A percentile compares a stretch with the other conserved stretches of the same genome.
Conservation (phyloP, 1,140 invertebrate genomes). For the Ceratina calcarata region DNA sequence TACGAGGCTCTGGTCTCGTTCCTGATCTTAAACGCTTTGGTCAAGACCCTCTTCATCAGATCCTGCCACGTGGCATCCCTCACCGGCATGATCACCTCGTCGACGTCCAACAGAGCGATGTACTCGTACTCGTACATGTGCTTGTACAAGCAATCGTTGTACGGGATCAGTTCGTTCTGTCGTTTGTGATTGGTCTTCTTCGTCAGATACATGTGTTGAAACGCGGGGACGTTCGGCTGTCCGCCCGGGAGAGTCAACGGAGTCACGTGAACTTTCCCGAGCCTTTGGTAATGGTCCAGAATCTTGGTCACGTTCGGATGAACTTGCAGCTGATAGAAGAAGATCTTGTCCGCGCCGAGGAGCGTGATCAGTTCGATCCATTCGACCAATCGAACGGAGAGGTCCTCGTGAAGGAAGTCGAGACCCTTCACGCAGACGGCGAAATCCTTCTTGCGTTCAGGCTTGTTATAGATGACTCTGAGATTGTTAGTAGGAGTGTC, state of each 20-base stretch:
- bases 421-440: slow-evolving; percentile 97
- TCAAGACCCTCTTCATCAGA: slow-evolving; percentile 88
- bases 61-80: slow-evolving; percentile 88
- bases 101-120: slow-evolving; percentile 94
- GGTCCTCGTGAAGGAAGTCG: slow-evolving; percentile 94
- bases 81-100: slow-evolving; percentile 97
- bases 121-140: slow-evolving; percentile 95
- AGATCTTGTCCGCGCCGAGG: slow-evolving; percentile 95
- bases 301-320: slow-evolving; percentile 96
- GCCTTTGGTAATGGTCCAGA: slow-evolving; percentile 88
- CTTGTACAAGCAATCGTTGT: slow-evolving; percentile 97
- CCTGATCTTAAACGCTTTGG: slow-evolving; percentile 85
- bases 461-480: slow-evolving; percentile 90
- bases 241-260: slow-evolving; percentile 94
- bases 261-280: slow-evolving; percentile 90
- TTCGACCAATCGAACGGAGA: slow-evolving; percentile 94
- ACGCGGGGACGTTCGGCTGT: slow-evolving; percentile 92
- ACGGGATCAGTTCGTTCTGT: slow-evolving; percentile 97
- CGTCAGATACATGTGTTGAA: slow-evolving; percentile 93
- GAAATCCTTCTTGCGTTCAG: slow-evolving; percentile 88
- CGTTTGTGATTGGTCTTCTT: slow-evolving; percentile 95
- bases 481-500: slow-evolving; percentile 93
- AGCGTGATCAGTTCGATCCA: slow-evolving; percentile 95
- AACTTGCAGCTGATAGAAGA: slow-evolving; percentile 93
- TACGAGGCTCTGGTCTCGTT: slow-evolving; percentile 91